Evolutionary conservation across 2,113 vertebrate genomes (phyloP), one percentile per base, ranked within the genome.

Genomic region (Trogon surrucura): DNA sequence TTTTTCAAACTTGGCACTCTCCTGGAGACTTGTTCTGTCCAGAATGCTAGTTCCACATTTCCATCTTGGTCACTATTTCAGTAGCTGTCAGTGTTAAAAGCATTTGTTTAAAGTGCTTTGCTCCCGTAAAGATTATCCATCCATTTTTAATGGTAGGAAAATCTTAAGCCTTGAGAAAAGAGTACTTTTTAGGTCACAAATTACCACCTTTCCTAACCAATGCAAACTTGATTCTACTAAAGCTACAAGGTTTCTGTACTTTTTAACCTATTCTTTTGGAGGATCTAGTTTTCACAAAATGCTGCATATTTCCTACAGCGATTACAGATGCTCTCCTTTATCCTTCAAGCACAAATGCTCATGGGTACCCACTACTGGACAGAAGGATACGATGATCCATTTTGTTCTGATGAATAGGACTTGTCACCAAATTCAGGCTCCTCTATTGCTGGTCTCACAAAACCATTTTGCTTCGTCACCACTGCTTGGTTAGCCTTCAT

Each of bases 241-340:
- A 85, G 50, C 41, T 62, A 45, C 10, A n/a, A 51, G 26, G 23
- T 36, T 70, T 85, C 22, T 34, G 16, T 57, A 51, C 32, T 58
- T 80, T 32, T 56, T 41, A 44, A 30, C 22, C 25, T 27, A 5
- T 23, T 79, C 5, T 69, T 83, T n/a, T 38, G 11, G 50, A 80
- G 65, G 47, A 66, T 14, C 6, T 8, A 16, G 4, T 81, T 90
- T 80, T 70, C 69, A 75, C 30, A 41, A 85, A 51, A 70, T 3
- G 4, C 26, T 1, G 2, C 8, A 0, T 2, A 14, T n/a, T 81
- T 80, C 30, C 41, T 45, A 20, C 8, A n/a, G 47, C 23, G 38
- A 62, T 45, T 34, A 25, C 27, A 71, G n/a, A 2, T 65, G 44
- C 29, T 87, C 47, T 67, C 45, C 44, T 64, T 57, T 34, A 62